Percentiles rank a stretch among this genome's conserved stretches.
Conservation (phyloP, 2,888 invertebrate species). For the Microctonus aethiopoides region DNA sequence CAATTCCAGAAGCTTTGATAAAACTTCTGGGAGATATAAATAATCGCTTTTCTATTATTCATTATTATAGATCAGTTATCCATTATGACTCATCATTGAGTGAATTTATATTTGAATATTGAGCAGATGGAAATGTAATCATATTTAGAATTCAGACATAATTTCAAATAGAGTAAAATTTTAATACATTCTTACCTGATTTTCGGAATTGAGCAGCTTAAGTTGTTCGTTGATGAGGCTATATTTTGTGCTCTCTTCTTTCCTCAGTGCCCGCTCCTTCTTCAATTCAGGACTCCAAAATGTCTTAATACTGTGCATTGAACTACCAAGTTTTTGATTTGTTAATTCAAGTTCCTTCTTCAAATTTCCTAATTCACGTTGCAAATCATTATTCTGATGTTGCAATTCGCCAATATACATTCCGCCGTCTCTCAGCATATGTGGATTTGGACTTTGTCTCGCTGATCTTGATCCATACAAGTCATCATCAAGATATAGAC, state of each 20-base stretch:
- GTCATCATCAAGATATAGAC: constrained; percentile 78
- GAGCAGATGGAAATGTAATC: background rate
- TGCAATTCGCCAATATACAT: constrained; percentile 88
- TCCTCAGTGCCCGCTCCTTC: constrained; percentile 94
- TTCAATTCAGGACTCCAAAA: constrained; percentile 99
- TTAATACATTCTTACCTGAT: constrained; percentile 79
- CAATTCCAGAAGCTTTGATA: background rate
- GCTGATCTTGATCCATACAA: constrained; percentile 75
- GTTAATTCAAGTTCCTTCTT: constrained; percentile 95
- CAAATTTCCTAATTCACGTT: constrained; percentile 89
- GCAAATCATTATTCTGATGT: constrained; percentile 94
- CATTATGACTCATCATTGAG: background rate
- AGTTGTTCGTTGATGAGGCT: constrained; percentile 96
- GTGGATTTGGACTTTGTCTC: constrained; percentile 78
- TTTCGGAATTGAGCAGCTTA: constrained; percentile 94
- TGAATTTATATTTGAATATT: background rate
- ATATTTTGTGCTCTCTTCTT: constrained; percentile 98
- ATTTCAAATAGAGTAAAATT: background rate
- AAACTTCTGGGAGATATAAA: background rate
- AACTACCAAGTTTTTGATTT: constrained; percentile 96
- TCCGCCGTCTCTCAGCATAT: constrained; percentile 73
- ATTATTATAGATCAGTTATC: background rate
- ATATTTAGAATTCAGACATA: background rate
- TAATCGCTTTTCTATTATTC: background rate
- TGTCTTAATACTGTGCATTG: constrained; percentile 99